Evolutionary conservation across 2,797 vertebrate species (phyloP), one percentile per base, ranked within the genome.

Genomic region (Coracias cyanogaster): DNA sequence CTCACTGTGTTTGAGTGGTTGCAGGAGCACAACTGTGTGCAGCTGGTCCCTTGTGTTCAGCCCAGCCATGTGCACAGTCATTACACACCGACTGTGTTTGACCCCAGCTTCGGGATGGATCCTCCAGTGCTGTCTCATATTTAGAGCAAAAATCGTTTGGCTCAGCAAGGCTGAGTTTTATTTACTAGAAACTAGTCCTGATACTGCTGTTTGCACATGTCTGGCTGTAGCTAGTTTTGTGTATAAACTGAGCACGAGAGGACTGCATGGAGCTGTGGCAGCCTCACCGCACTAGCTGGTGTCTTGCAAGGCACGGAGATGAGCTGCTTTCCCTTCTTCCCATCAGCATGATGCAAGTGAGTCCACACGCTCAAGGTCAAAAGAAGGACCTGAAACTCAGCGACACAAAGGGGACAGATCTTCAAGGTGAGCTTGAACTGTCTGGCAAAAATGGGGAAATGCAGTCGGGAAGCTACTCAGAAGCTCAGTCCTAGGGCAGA

Each of bases 321-420:
- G 2, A 95, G 33, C 64, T 58, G 5, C 45, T 82, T 35, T 86
- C 52, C 41, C 21, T 49, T 90, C 46, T 74, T 87, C 25, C 58
- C 78, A 81, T 80, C 95, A 99, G 99, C 95, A 97, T 10, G 98
- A 97, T 76, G 72, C 98, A 3, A 97, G 98, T 3, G 99, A 99
- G 39, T 98, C 98, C 7, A 94, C 97, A 1, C 98, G 98, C n/a
- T 98, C 98, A 54, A 98, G 99, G 92, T 98, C 98, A 54, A 98
- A 98, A 96, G 99, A 99, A 13, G 98, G 98, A 39, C 84, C 98
- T 1, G 99, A 99, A 80, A 67, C 98, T 89, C 98, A 99, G 82
- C 98, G 98, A 81, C 98, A 98, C 80, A 99, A 95, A 97, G 98
- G 98, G 60, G 98, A 99, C 86, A 99, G 99, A 92, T 97, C 99